Base-by-base conservation (phyloP, 1,140 invertebrate genomes). In the Eubasilissa regina region DNA sequence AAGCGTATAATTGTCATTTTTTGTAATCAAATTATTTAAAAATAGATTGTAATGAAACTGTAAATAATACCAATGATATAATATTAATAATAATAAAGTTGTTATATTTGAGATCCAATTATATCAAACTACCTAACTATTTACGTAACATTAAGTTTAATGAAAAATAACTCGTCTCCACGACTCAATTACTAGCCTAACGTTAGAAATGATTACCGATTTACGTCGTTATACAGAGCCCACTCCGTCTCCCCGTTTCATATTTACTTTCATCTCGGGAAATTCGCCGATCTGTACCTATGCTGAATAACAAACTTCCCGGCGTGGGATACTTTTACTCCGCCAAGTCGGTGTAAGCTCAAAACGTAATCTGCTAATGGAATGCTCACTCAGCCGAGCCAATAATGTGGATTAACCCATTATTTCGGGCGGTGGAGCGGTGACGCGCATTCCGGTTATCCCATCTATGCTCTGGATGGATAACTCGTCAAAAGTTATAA, bases 321-420 rank as follows among this genome's bases (percentile, higher is more conserved):
- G 17, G 64, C 44, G 25, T n/a, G 60, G 60, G 60, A 62, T 25
- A 68, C 64, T 68, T 68, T 68, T 68, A 68, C 64, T 68, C 17
- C 12, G 43, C 62, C 13, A 68, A 73, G 68, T 73, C n/a, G 68
- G 68, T 21, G 35, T 25, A 73, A 53, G 35, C n/a, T 25, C 47
- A 21, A 7, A 70, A 82, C 80, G 81, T 82, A 82, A 82, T 82
- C 81, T 82, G 75, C 81, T 82, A 82, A 82, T 82, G 81, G 81
- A 82, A 82, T 80, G 81, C 70, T 82, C 81, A 82, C 81, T 82
- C 81, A 75, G 47, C 75, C 80, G 66, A 43, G 74, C 80, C 81
- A 82, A 82, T 82, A 82, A 82, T 82, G 80, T 80, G 79, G 81
- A 82, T 82, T 82, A 82, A 82, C 75, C 81, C 78, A 82, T 82